These are phyloP conservation scores for Monomorium pharaonis DNA, from an alignment of 1,140 invertebrate species.

Conservation along the genomic window DNA sequence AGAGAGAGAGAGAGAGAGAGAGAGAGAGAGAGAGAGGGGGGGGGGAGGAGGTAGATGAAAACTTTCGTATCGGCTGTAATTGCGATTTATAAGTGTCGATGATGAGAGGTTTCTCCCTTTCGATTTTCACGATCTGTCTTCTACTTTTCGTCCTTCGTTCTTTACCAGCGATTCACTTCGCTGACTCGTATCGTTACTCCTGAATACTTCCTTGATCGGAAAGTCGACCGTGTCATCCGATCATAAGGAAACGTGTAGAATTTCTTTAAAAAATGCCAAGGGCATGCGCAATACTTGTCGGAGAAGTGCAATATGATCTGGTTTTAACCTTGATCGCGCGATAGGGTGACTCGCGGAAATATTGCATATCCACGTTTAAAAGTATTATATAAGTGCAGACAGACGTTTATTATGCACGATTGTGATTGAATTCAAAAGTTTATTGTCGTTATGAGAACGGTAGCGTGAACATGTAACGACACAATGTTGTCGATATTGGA, in stretches of 20 bases:
- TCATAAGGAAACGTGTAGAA: constrained; percentile 54
- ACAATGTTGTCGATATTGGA: background rate
- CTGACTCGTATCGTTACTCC: constrained; percentile 45
- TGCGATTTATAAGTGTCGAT: constrained; percentile 78
- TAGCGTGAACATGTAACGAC: background rate
- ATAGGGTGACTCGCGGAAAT: constrained; percentile 36
- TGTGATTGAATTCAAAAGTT: background rate
- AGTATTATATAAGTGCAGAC: background rate
- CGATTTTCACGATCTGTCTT: constrained; percentile 55
- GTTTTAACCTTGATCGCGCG: constrained; percentile 46
- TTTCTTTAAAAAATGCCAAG: constrained; percentile 67
- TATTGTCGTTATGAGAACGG: background rate
- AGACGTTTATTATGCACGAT: constrained; percentile 17
- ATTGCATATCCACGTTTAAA: constrained; percentile 8
- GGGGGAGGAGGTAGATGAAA: constrained; percentile 66
- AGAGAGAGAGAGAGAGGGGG: too few relatives aligned
- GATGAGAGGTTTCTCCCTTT: constrained; percentile 57
- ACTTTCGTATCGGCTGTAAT: constrained; percentile 78
- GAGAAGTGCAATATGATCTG: constrained; percentile 58
- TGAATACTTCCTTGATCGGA: constrained; percentile 41
- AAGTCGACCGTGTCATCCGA: constrained; percentile 61
- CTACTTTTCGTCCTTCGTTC: constrained; percentile 50
- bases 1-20: too few relatives aligned
- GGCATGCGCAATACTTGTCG: constrained; percentile 52
- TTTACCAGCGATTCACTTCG: constrained; percentile 18